phyloP scores from a whole-genome alignment of 2,113 vertebrate genomes.

The Ctenomys sociabilis region DNA sequence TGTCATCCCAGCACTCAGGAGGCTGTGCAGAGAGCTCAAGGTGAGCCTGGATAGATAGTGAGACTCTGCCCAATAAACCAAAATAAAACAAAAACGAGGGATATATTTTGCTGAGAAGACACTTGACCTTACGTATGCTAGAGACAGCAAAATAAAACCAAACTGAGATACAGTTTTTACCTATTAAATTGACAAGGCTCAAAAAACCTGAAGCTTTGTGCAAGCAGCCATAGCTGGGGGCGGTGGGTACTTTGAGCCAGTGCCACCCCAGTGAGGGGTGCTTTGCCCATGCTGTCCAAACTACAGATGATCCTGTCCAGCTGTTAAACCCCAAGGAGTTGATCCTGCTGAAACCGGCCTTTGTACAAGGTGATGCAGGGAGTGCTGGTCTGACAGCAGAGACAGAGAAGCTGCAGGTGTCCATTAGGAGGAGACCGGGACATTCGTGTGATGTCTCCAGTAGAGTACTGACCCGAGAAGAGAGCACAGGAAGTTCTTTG shows the following conservation, averaged over 20 bases:
- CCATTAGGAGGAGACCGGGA: neutral
- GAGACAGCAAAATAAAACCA: neutral
- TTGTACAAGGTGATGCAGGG: neutral
- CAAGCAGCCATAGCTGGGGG: too few relatives aligned
- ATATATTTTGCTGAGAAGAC: neutral
- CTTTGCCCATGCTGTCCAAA: neutral
- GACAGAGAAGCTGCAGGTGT: neutral
- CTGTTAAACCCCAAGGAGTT: neutral
- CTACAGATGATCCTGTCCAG: neutral
- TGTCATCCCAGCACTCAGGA: neutral
- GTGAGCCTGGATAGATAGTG: neutral
- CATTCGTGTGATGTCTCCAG: neutral
- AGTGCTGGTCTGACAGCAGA: neutral
- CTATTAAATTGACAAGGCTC: neutral
- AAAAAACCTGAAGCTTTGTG: neutral
- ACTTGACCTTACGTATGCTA: neutral
- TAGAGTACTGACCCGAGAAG: neutral
- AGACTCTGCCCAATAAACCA: neutral
- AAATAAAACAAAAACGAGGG: neutral
- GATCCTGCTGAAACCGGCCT: constrained; percentile 21
- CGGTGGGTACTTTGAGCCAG: neutral
- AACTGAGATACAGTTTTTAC: neutral
- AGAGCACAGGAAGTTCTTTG: neutral
- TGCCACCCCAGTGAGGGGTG: neutral
- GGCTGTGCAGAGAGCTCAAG: neutral